Conservation (phyloP, 1,140 invertebrate species). For the Drosophila miranda region DNA sequence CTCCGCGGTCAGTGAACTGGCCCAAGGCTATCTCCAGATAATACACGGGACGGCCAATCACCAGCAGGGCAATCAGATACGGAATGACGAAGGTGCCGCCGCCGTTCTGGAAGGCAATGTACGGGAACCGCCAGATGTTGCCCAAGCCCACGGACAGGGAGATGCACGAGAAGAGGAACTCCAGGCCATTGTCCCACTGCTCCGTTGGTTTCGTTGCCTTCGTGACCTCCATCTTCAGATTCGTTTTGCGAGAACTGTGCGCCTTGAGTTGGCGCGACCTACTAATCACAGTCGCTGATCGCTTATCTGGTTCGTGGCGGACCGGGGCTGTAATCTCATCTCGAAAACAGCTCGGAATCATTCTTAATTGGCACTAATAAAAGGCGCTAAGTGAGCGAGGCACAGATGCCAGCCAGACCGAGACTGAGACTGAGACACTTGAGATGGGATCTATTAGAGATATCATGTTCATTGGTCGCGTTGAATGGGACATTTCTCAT, state of each 20-base stretch:
- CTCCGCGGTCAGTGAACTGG: conserved; percentile 87
- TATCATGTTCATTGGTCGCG: conserved; percentile 21
- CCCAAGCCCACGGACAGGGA: conserved; percentile 94
- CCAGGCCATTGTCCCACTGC: conserved; percentile 91
- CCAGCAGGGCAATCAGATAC: conserved; percentile 91
- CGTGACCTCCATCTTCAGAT: conserved; percentile 16
- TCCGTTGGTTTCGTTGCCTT: conserved; percentile 83
- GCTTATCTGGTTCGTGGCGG: conserved; percentile 59
- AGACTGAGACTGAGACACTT: conserved; percentile 1
- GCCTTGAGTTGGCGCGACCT: conserved; percentile 35
- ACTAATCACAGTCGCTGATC: conserved; percentile 58
- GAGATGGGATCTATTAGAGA: conserved; percentile 23
- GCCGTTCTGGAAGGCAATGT: conserved; percentile 92
- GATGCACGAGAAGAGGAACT: conserved; percentile 95
- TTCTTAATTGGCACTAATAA: conserved; percentile 68
- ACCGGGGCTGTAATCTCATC: conserved; percentile 17
- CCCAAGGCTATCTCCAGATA: conserved; percentile 91
- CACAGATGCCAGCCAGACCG: neutral
- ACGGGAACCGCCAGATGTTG: conserved; percentile 87
- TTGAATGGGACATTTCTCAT: conserved; percentile 6
- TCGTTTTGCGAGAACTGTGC: conserved; percentile 14
- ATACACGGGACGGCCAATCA: conserved; percentile 93
- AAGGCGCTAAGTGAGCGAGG: conserved; percentile 59
- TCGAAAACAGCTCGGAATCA: conserved; percentile 23
- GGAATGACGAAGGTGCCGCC: conserved; percentile 89